phyloP scores from a whole-genome alignment of 30 jellyfish, hydroid and myxozoan species.

The Catostylus mosaicus region DNA sequence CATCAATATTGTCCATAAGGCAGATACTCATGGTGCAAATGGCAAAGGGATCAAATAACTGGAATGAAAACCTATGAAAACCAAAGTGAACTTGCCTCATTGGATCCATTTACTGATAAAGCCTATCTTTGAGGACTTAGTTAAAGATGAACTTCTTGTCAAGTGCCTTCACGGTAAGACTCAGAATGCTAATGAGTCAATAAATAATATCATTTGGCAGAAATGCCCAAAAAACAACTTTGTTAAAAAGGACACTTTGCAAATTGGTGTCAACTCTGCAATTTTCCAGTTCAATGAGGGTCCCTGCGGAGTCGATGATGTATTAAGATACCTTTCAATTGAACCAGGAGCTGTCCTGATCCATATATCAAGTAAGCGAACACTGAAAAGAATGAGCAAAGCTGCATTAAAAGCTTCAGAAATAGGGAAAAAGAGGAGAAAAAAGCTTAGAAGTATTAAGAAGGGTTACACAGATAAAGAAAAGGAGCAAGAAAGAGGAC shows the following conservation, averaged over 20 bases:
- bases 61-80: neutral
- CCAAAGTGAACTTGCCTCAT: constrained; percentile 18
- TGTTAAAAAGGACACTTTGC: neutral
- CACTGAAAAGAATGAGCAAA: neutral
- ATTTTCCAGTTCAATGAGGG: constrained; percentile 42
- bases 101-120: constrained; percentile 29
- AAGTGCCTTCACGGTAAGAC: constrained; percentile 45
- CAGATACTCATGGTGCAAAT: constrained; percentile 53
- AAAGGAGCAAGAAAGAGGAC: constrained; percentile 20
- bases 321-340: neutral
- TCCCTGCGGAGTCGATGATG: neutral
- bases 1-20: constrained; percentile 53
- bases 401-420: neutral
- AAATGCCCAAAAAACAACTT: constrained; percentile 22
- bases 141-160: constrained; percentile 13
- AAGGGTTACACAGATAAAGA: no score
- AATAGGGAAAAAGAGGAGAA: neutral
- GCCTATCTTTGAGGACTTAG: constrained; percentile 18
- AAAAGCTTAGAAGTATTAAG: no score
- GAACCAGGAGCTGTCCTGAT: neutral
- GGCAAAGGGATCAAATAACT: constrained; percentile 27
- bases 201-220: constrained; percentile 10
- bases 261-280: constrained; percentile 41
- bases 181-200: constrained; percentile 8
- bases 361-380: neutral